Evolutionary conservation across 2,888 invertebrate genomes (phyloP).

Genomic region (Himalopsyche kuldschensis): DNA sequence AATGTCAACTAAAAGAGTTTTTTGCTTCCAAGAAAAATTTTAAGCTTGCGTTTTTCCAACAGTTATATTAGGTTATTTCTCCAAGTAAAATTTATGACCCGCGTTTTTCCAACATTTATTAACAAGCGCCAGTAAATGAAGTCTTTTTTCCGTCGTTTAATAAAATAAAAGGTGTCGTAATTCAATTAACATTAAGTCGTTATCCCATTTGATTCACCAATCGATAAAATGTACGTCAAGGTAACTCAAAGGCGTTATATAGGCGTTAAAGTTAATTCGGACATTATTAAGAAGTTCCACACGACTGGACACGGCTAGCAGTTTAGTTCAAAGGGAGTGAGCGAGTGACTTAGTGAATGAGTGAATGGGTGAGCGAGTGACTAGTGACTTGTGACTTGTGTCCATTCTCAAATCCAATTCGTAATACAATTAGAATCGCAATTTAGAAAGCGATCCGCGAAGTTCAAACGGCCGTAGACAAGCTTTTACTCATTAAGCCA

Average conservation of each 20-base stretch:
- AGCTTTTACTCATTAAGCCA: not conserved
- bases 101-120: too few species aligned
- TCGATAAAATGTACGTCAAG: not conserved
- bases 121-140: too few species aligned
- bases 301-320: not conserved
- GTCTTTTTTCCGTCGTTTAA: too few species aligned
- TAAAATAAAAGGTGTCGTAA: too few species aligned
- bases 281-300: not conserved
- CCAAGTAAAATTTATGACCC: too few species aligned
- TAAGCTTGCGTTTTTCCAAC: too few species aligned
- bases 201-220: too few species aligned
- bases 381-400: not conserved
- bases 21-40: too few species aligned
- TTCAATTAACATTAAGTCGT: too few species aligned
- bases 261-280: not conserved
- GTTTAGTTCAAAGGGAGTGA: not conserved
- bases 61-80: too few species aligned
- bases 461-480: not conserved
- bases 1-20: too few species aligned
- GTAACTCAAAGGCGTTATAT: not conserved
- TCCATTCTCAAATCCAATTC: not conserved
- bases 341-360: too few species aligned
- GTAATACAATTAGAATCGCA: not conserved
- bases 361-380: not conserved
- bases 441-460: not conserved